A percentile compares a stretch with the other conserved stretches of the same genome.
These are phyloP conservation scores for Rhamnusium bicolor DNA, from an alignment of 2,888 invertebrate species.

Conservation along the genomic window DNA sequence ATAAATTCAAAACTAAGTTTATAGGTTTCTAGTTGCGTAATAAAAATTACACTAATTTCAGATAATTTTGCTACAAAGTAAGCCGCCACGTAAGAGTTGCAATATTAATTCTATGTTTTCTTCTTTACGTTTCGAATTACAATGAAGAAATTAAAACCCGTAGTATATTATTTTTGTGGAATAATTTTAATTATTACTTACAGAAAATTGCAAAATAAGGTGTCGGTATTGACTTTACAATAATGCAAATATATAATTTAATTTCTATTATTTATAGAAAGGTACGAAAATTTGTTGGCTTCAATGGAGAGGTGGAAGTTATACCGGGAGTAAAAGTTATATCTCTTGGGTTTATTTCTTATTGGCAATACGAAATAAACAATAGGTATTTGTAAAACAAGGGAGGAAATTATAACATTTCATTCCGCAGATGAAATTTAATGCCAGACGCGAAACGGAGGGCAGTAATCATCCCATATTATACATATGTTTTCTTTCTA, in stretches of 20 bases:
- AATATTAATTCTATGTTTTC: slow-evolving; percentile 8
- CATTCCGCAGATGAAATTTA: too few relatives aligned
- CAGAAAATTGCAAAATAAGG: slow-evolving; percentile 25
- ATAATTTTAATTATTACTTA: slow-evolving; percentile 24
- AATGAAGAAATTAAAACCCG: slow-evolving; percentile 20
- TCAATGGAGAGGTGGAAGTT: background rate
- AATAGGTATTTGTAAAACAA: too few relatives aligned
- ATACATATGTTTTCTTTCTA: too few relatives aligned
- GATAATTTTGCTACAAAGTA: slow-evolving; percentile 4
- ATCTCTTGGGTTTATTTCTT: too few relatives aligned
- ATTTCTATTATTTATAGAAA: slow-evolving; percentile 17
- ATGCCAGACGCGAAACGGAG: too few relatives aligned
- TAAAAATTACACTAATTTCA: slow-evolving; percentile 1
- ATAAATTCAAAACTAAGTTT: too few relatives aligned
- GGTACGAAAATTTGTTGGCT: background rate
- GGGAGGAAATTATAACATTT: too few relatives aligned
- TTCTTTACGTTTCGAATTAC: slow-evolving; percentile 8
- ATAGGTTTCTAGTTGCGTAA: background rate
- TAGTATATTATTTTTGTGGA: slow-evolving; percentile 16
- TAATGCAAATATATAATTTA: slow-evolving; percentile 25
- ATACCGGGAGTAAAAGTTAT: too few relatives aligned
- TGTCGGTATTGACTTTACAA: slow-evolving; percentile 14
- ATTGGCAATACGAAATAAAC: too few relatives aligned
- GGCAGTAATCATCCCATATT: too few relatives aligned
- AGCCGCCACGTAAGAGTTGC: background rate